Conservation (phyloP, 2,113 vertebrate genomes). For the Rhea pennata region DNA sequence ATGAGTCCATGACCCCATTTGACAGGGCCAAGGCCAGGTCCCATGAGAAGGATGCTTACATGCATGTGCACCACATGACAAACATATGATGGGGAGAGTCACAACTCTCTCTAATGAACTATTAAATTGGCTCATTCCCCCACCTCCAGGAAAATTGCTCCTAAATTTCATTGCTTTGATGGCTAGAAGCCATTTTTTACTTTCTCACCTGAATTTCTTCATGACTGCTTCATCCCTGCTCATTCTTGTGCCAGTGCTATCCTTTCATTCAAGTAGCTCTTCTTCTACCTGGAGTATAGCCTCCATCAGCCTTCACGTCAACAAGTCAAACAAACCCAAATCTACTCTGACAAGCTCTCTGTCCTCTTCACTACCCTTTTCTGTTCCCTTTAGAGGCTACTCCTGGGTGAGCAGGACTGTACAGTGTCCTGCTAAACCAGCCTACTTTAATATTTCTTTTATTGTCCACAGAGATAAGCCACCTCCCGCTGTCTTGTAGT, state of each 20-base stretch:
- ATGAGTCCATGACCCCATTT: background rate
- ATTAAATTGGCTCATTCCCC: background rate
- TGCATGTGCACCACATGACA: background rate
- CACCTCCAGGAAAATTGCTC: background rate
- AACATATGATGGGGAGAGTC: background rate
- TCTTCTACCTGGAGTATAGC: background rate
- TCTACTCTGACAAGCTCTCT: background rate
- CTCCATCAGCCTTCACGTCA: background rate
- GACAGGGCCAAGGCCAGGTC: no score
- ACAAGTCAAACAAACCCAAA: fast-evolving
- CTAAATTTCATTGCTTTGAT: background rate
- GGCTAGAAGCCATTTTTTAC: background rate
- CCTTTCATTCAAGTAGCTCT: background rate
- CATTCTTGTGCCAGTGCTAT: no score
- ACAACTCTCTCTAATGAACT: background rate
- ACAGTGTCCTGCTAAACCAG: fast-evolving
- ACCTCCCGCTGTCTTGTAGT: background rate
- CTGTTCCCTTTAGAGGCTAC: background rate
- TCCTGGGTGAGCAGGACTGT: background rate
- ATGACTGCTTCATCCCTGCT: background rate
- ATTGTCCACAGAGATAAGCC: no score
- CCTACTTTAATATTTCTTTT: background rate
- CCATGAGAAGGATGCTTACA: background rate
- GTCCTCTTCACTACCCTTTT: background rate
- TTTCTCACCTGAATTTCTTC: background rate